Conservation (phyloP, 1,140 invertebrate species). For the Galleria mellonella region DNA sequence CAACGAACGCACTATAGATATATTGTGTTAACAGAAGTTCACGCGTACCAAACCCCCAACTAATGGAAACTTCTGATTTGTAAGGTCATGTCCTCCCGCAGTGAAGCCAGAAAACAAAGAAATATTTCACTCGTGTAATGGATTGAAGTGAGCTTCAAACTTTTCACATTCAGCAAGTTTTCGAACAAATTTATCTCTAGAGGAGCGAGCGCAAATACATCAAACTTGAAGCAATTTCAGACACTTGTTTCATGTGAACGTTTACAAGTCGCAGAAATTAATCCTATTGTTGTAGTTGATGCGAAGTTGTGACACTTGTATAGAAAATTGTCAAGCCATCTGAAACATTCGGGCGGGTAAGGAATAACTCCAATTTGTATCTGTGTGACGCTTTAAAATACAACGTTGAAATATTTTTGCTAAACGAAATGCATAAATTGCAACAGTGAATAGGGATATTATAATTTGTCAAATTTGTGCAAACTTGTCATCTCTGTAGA, state of each 20-base stretch:
- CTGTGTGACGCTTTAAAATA: no score
- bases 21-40: not conserved
- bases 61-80: constrained; percentile 62
- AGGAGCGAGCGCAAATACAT: constrained; percentile 66
- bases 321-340: not conserved
- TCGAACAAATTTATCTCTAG: constrained; percentile 71
- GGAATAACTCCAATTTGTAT: no score
- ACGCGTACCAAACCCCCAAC: not conserved
- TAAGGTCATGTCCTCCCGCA: constrained; percentile 44
- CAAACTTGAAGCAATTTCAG: constrained; percentile 70
- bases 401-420: no score
- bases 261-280: constrained; percentile 54
- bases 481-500: no score
- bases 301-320: not conserved
- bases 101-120: constrained; percentile 69
- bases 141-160: constrained; percentile 72
- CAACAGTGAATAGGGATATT: no score
- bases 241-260: constrained; percentile 63
- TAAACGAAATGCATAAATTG: no score
- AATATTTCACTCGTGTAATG: constrained; percentile 73
- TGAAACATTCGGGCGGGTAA: no score
- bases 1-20: constrained; percentile 10
- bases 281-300: constrained; percentile 23
- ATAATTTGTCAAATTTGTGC: no score
- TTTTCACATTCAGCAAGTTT: constrained; percentile 72